These are phyloP conservation scores for Leptosomus discolor DNA, from an alignment of 2,113 vertebrate species.

Conservation along the genomic window DNA sequence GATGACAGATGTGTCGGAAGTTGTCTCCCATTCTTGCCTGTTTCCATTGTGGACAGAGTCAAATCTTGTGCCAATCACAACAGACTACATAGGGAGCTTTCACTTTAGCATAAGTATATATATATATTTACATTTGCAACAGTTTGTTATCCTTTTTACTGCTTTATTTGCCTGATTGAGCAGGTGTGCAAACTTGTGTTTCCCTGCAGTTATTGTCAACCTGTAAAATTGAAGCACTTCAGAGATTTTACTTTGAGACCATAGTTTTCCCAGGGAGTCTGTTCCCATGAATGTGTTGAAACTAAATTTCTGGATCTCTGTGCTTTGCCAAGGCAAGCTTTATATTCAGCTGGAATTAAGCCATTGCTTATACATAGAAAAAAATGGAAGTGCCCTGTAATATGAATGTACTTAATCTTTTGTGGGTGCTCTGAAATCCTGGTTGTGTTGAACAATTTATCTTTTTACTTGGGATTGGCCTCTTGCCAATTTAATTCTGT, in stretches of 20 bases:
- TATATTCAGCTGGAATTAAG: slow-evolving; percentile 9
- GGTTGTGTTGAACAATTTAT: neutral
- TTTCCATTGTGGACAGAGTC: neutral
- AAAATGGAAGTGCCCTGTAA: neutral
- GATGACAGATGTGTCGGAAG: neutral
- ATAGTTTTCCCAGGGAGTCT: neutral
- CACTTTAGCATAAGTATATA: neutral
- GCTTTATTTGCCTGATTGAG: neutral
- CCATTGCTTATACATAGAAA: neutral
- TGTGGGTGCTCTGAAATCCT: neutral
- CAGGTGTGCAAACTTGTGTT: neutral
- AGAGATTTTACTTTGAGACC: neutral
- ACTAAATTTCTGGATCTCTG: neutral
- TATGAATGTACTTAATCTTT: slow-evolving; percentile 9
- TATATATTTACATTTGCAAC: neutral
- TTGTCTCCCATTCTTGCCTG: neutral
- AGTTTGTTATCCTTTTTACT: neutral
- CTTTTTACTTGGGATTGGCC: neutral
- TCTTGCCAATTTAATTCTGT: neutral
- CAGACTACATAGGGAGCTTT: neutral
- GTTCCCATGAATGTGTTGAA: neutral
- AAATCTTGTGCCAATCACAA: neutral
- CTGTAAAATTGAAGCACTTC: neutral
- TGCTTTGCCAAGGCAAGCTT: neutral
- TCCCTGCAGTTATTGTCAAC: neutral